Evolutionary conservation across 2,797 vertebrate species (phyloP).

Genomic region (Amazona ochrocephala): DNA sequence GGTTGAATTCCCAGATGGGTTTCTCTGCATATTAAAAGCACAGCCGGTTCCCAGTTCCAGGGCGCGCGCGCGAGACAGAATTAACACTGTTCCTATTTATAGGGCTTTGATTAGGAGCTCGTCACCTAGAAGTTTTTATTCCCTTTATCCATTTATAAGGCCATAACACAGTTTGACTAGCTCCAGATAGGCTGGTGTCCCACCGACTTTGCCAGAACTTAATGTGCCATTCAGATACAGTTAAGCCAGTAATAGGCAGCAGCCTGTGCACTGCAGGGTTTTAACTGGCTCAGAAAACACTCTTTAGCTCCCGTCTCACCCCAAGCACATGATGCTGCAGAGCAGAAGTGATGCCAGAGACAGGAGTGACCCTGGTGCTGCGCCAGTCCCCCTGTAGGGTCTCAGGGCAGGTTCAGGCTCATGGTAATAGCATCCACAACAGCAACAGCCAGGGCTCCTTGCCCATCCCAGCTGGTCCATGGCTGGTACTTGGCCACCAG

Average conservation of each 20-base stretch:
- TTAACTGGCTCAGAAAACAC: conserved; percentile 26
- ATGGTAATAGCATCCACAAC: rapidly evolving
- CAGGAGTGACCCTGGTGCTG: neutral
- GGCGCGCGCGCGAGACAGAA: neutral
- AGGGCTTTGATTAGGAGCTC: conserved; percentile 72
- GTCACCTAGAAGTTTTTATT: conserved; percentile 67
- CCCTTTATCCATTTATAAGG: conserved; percentile 74
- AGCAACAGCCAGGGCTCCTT: neutral
- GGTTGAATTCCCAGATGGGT: conserved; percentile 53
- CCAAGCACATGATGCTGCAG: rapidly evolving
- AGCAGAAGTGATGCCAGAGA: neutral
- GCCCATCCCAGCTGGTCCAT: rapidly evolving
- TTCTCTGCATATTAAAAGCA: conserved; percentile 50
- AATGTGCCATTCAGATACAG: conserved; percentile 68
- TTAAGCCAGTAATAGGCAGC: conserved; percentile 68
- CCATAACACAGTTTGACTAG: conserved; percentile 70
- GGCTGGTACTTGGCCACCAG: neutral
- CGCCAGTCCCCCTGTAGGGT: rapidly evolving
- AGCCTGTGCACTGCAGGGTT: conserved; percentile 34
- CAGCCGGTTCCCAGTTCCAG: conserved; percentile 2
- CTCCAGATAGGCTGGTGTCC: conserved; percentile 56
- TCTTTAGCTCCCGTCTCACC: neutral
- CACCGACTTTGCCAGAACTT: conserved; percentile 66
- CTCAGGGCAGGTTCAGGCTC: rapidly evolving
- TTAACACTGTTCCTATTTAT: conserved; percentile 70